Evolutionary conservation across 64 coral and sea anemone genomes (phyloP).

Genomic region (Acropora yongei): DNA sequence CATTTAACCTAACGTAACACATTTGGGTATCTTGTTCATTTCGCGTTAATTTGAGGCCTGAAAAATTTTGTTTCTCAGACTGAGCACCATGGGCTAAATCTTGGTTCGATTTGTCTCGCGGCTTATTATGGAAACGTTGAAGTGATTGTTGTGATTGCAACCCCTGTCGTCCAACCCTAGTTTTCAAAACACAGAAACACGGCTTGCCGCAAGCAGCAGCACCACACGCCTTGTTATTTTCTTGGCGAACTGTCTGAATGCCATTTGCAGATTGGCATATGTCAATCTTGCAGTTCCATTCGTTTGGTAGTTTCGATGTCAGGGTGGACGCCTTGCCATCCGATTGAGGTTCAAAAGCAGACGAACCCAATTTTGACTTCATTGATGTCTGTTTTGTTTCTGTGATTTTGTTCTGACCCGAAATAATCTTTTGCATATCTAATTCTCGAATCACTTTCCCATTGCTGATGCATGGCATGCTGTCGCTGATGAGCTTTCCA

Average conservation of each 20-base stretch:
- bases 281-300: not conserved
- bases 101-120: not conserved
- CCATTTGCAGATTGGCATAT: not conserved
- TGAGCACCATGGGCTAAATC: not conserved
- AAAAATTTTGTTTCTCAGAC: not conserved
- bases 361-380: not conserved
- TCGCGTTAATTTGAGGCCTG: not conserved
- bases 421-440: not conserved
- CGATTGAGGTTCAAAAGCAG: not conserved
- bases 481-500: conserved; percentile 44
- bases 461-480: conserved; percentile 4
- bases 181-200: conserved; percentile 15
- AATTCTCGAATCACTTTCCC: not conserved
- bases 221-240: conserved; percentile 37
- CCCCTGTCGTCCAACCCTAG: not conserved
- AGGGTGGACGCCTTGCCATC: not conserved
- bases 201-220: conserved; percentile 16
- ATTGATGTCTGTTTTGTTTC: not conserved
- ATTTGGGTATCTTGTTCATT: not conserved
- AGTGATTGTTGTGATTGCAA: not conserved
- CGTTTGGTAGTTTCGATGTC: not conserved
- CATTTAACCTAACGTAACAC: not conserved
- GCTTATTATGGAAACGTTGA: not conserved
- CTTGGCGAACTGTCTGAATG: not conserved
- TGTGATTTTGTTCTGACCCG: not conserved